phyloP scores from a whole-genome alignment of 2,113 vertebrate species.

The Elephantulus edwardii region DNA sequence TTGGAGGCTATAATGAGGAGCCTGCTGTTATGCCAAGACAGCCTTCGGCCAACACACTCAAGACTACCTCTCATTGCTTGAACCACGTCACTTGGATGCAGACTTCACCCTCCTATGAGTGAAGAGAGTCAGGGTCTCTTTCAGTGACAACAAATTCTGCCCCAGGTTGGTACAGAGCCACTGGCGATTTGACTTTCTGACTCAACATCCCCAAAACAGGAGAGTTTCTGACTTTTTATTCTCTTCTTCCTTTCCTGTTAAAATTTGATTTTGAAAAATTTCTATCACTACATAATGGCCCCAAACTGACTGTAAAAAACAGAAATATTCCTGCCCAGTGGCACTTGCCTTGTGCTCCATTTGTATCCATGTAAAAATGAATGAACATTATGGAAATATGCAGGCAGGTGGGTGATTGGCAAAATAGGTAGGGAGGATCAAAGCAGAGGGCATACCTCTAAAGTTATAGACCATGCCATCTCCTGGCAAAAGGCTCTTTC shows the following conservation, averaged over 20 bases:
- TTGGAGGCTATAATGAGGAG: background rate
- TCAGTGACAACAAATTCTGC: background rate
- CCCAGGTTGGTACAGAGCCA: background rate
- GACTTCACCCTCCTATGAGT: background rate
- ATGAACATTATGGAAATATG: background rate
- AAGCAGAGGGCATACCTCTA: background rate
- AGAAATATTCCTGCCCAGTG: background rate
- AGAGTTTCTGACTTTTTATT: background rate
- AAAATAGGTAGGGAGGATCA: background rate
- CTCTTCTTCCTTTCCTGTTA: background rate
- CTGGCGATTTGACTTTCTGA: background rate
- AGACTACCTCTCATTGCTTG: too few relatives aligned
- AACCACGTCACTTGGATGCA: background rate
- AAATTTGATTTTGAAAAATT: background rate
- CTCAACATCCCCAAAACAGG: background rate
- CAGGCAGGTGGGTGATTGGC: background rate
- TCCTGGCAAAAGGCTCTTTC: background rate
- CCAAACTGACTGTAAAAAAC: background rate
- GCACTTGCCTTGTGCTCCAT: background rate
- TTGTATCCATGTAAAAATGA: conserved; percentile 21
- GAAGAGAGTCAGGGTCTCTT: background rate
- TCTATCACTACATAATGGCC: background rate
- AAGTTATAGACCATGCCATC: too few relatives aligned
- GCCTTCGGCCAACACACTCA: background rate
- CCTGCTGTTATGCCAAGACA: background rate